Base-by-base conservation (phyloP, 2,888 invertebrate species). In the Tuta absoluta region DNA sequence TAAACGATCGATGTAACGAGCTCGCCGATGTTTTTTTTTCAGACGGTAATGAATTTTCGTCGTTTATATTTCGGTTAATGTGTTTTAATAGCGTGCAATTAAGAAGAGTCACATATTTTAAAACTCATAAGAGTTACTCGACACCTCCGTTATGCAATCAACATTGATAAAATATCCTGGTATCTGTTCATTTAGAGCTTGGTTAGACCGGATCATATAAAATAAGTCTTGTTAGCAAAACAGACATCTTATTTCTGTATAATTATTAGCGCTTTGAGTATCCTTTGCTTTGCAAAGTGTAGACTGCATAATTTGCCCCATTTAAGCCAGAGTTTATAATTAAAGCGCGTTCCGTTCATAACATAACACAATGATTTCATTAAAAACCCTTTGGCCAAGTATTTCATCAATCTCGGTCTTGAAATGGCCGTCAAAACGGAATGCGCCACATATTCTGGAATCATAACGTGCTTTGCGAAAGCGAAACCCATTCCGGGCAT, bases 371-470 rank as follows among this genome's bases (percentile, higher is more conserved):
- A 53, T 53, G 23, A 4, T 24, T 21, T 53, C 11, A 53, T 24
- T 53, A 24, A 60, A 60, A 60, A 24, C 23, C 17, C 41, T 14
- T 41, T 17, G 14, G 57, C n/a, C n/a, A 45, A 41, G 19, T 45
- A 60, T 60, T 75, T 73, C 67, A 57, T 72, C 68, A 69, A 80
- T 81, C 79, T 75, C 76, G 73, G 74, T 71, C 69, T 75, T 73
- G 70, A 53, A 53, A 53, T 66, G 67, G 72, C 72, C 73, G 76
- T 73, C 72, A 68, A 72, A 75, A 70, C 72, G 68, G 72, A 75
- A 70, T 72, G 74, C 74, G 71, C 81, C 79, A 78, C 78, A 80
- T 83, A 81, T 82, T 78, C 75, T 69, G 73, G 78, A 82, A 80
- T 79, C 78, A 80, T 81, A 76, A 74, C 78, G 72, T 75, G 72